These are phyloP conservation scores for Hippoglossus hippoglossus DNA, from an alignment of 2,797 vertebrate genomes.

Conservation along the genomic window DNA sequence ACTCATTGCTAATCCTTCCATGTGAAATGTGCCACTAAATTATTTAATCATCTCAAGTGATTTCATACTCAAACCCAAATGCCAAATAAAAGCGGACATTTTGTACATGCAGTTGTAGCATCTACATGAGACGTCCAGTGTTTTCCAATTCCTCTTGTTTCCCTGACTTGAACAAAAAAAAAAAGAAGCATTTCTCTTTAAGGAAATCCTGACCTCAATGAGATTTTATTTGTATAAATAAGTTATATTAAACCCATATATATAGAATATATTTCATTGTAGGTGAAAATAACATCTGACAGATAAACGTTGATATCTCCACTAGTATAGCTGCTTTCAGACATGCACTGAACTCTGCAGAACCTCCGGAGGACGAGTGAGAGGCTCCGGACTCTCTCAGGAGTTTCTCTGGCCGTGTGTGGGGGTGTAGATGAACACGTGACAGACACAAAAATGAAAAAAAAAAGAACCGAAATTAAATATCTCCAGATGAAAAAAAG, in stretches of 20 bases:
- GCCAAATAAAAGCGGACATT: not conserved
- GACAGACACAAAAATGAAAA: too few species aligned
- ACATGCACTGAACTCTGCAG: too few species aligned
- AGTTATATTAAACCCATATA: not conserved
- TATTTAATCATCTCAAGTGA: constrained; percentile 5
- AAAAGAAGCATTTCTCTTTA: not conserved
- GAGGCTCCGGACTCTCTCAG: too few species aligned
- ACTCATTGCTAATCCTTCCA: constrained; percentile 18
- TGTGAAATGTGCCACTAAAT: constrained; percentile 12
- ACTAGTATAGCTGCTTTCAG: not conserved
- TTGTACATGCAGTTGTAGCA: constrained; percentile 17
- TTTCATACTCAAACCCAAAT: constrained; percentile 14
- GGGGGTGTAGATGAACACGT: too few species aligned
- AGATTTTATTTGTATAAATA: constrained; percentile 11
- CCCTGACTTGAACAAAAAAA: constrained; percentile 7
- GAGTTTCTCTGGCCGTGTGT: too few species aligned
- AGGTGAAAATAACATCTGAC: constrained; percentile 7
- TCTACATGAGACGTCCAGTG: constrained; percentile 14
- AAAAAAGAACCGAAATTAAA: too few species aligned
- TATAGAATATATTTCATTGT: not conserved
- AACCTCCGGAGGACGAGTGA: too few species aligned
- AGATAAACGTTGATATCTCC: constrained; percentile 11
- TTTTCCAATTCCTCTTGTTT: not conserved
- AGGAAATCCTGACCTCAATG: not conserved
- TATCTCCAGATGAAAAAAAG: too few species aligned